Evolutionary conservation across 2,113 vertebrate species (phyloP), one percentile per base, ranked within the genome.

Genomic region (Phylloscopus whistleri): DNA sequence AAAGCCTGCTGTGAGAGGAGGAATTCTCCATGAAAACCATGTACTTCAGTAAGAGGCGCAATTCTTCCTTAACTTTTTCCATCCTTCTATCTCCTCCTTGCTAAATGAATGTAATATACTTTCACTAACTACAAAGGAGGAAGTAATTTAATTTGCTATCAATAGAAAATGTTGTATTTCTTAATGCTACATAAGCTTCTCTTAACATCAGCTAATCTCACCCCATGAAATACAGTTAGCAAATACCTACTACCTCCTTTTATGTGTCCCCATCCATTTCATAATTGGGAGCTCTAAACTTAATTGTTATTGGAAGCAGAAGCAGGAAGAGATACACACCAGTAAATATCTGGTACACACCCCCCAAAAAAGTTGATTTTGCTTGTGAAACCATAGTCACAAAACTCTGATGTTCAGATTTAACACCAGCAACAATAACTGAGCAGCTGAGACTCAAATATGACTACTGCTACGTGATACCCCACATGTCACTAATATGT

Each of bases 161-260:
- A 0, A 48, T 3, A 51, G 20, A 30, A 92, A 63, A 39, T 55
- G 6, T 14, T 78, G 26, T 21, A 58, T 90, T 75, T 62, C 7
- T 55, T 85, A 78, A 51, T 51, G 37, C 9, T 52, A 5, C 22
- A 16, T 58, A 72, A 93, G 69, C 15, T 37, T 31, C 23, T 66
- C 17, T 62, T 77, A 74, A 23, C 17, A 19, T 33, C 76, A 56
- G 8, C 16, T 52, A 87, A 58, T 8, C 4, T 2, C 41, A 64
- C 12, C 1, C 0, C 14, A 6, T 33, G 12, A 78, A 87, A 53
- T 0, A 1, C 12, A 78, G 27, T 14, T 55, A 70, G 23, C 15
- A 78, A 69, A 90, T 53, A 75, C 5, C 31, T 41, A 23, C 37
- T 56, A 27, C 7, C 44, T 37, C 48, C 13, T 82, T 82, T 78